Conservation (phyloP, 2,113 vertebrate genomes). For the Electrona antarctica region DNA sequence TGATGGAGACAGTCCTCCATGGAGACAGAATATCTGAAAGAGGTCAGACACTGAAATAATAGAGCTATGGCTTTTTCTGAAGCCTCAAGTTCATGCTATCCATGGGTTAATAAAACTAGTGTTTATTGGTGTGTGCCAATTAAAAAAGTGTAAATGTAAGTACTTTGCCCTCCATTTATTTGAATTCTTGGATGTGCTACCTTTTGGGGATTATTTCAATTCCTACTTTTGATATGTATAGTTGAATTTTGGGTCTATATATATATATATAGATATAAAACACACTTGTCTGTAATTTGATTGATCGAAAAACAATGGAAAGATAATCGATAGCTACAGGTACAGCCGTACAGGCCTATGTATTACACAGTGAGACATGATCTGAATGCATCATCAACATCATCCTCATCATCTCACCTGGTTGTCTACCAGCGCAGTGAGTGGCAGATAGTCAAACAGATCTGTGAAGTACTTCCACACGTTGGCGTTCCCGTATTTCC, state of each 20-base stretch:
- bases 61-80: no score
- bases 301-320: background rate
- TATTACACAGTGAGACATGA: background rate
- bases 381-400: background rate
- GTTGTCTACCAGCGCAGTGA: conserved; percentile 96
- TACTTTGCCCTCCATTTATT: no score
- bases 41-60: background rate
- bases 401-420: conserved; percentile 81
- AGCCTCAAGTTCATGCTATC: no score
- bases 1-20: conserved; percentile 95
- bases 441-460: conserved; percentile 86
- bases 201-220: no score
- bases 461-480: conserved; percentile 98
- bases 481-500: conserved; percentile 97
- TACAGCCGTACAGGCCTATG: background rate
- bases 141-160: no score
- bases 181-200: no score
- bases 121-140: no score
- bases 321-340: background rate
- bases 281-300: background rate
- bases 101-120: no score
- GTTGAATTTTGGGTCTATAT: no score
- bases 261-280: no score
- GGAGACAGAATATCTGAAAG: conserved; percentile 95
- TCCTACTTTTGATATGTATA: no score